Evolutionary conservation across 2,797 vertebrate species (phyloP).

Genomic region (Naso thynnoides): DNA sequence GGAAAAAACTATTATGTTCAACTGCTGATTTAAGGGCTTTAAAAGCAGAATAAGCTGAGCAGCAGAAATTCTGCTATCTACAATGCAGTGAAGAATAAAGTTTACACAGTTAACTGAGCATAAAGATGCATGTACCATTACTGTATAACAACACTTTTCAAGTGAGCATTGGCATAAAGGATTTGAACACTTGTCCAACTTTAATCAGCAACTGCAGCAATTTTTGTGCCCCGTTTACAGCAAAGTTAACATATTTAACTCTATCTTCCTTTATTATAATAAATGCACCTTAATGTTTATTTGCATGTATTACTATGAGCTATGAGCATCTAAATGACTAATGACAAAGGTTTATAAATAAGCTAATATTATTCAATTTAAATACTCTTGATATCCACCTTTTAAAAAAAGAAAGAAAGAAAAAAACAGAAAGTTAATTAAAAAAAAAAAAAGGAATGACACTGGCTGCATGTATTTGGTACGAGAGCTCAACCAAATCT

Average conservation of each 20-base stretch:
- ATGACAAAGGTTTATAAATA: constrained; percentile 23
- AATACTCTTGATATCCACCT: constrained; percentile 20
- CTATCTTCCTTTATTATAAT: constrained; percentile 5
- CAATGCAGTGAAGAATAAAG: constrained; percentile 15
- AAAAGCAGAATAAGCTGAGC: constrained; percentile 4
- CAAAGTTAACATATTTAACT: background rate
- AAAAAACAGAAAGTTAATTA: constrained; percentile 14
- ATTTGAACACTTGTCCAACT: constrained; percentile 11
- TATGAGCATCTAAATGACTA: constrained; percentile 16
- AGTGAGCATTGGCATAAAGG: constrained; percentile 47
- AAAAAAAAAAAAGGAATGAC: constrained; percentile 75
- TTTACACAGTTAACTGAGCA: constrained; percentile 6
- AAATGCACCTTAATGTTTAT: constrained; percentile 9
- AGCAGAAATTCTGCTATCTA: constrained; percentile 2
- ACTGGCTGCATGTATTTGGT: constrained; percentile 67
- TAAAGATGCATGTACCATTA: constrained; percentile 13
- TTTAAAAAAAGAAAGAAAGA: constrained; percentile 25
- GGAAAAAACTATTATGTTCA: background rate
- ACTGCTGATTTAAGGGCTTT: constrained; percentile 1
- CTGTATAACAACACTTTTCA: constrained; percentile 52
- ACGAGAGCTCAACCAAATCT: constrained; percentile 81
- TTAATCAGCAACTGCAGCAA: constrained; percentile 21
- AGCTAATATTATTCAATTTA: constrained; percentile 48
- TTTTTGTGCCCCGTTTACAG: constrained; percentile 52
- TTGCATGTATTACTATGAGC: constrained; percentile 20